phyloP scores from a whole-genome alignment of 2,113 vertebrate species.

The Eidolon helvum region DNA sequence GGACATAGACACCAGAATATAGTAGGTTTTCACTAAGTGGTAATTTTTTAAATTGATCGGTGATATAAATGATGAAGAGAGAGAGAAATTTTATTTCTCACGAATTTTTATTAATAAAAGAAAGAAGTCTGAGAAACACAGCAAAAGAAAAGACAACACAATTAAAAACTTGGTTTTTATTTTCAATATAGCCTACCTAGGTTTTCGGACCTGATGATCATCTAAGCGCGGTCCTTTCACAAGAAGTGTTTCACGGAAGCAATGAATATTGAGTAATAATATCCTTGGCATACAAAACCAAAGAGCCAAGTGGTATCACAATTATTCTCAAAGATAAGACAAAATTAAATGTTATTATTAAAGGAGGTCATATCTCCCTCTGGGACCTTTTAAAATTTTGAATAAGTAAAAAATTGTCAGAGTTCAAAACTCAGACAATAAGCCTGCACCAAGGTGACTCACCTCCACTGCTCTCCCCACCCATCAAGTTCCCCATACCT shows the following conservation, averaged over 20 bases:
- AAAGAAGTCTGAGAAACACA: background rate
- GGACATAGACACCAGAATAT: background rate
- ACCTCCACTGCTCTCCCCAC: background rate
- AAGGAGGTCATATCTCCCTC: background rate
- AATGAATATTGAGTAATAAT: background rate
- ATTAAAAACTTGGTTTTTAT: background rate
- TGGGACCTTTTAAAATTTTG: background rate
- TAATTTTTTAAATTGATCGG: background rate
- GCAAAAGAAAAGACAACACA: background rate
- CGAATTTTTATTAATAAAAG: conserved; percentile 9
- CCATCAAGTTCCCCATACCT: background rate
- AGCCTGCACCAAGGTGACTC: background rate
- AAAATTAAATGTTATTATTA: background rate
- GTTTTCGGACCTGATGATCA: background rate
- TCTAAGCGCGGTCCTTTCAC: background rate
- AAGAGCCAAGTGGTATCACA: background rate
- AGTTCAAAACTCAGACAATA: background rate
- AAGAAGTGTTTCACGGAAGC: background rate
- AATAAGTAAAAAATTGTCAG: background rate
- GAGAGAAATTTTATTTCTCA: background rate
- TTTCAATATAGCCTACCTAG: background rate
- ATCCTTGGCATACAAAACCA: background rate
- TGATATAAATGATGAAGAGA: background rate
- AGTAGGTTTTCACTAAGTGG: background rate
- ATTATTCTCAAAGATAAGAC: background rate